Base-by-base conservation (phyloP, 2,888 invertebrate genomes). In the Cotesia congregata region DNA sequence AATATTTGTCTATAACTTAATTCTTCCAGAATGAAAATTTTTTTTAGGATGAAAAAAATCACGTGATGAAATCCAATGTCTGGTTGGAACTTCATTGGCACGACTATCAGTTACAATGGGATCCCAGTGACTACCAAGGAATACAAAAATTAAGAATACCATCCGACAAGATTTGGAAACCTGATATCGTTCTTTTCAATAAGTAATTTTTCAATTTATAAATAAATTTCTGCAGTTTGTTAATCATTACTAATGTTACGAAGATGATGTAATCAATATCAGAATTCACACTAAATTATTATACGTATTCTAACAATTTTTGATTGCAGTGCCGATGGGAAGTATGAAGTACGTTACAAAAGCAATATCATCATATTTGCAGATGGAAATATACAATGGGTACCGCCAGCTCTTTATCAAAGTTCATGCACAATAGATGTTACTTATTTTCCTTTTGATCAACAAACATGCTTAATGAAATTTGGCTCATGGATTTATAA, bases 391-490 rank as follows among this genome's bases (percentile, higher is more conserved):
- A 97, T 99, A 40, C 92, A 98, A 67, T 99, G 99, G 99, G 98
- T 99, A 62, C 99, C 99, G 5, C 99, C 99, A 67, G 99, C 99
- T 76, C 99, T 99, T 90, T 99, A 99, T 91, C 98, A 97, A 93
- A 98, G 98, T 90, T 98, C 98, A 75, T 99, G 99, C 91, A 98
- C 98, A 40, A 99, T 99, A 87, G 98, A 99, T 90, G 99, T 99
- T 80, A 97, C 98, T 82, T 99, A 98, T 90, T 99, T 99, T 89
- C 99, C 99, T 5, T 99, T 99, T 90, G 99, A 99, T 91, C 98
- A 99, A 90, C 99, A 99, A 92, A 96, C 96, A 5, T 99, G 99
- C 90, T 97, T 98, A 84, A 99, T 99, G 98, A 99, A 99, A 90
- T 99, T 99, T 86, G 99, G 99, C 64, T 98, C 97, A 5, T 98